Conservation (phyloP, 2,113 vertebrate genomes). For the Scytalopus superciliaris region DNA sequence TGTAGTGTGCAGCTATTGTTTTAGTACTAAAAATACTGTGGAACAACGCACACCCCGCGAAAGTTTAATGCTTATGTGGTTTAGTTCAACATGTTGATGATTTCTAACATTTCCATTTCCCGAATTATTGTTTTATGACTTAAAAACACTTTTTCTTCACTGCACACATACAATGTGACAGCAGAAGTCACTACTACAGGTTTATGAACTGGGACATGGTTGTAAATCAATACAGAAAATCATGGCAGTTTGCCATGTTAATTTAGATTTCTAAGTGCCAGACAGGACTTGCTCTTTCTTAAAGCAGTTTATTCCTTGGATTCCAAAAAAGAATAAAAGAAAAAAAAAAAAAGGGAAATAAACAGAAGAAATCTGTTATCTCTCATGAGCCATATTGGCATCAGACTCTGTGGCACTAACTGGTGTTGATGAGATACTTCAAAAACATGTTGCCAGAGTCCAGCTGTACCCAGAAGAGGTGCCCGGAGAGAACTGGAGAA, state of each 20-base stretch:
- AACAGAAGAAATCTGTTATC: not conserved
- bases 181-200: not conserved
- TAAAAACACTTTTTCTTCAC: not conserved
- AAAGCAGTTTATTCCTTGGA: not conserved
- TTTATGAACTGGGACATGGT: not conserved
- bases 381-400: not conserved
- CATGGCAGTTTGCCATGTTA: not conserved
- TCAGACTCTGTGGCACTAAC: not conserved
- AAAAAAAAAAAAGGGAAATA: rapidly evolving
- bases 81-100: not conserved
- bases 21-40: not conserved
- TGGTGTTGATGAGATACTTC: not conserved
- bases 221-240: constrained; percentile 17
- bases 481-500: not conserved
- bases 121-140: not conserved
- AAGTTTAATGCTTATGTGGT: not conserved
- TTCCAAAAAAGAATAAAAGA: not conserved
- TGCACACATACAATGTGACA: not conserved
- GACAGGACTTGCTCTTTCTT: not conserved
- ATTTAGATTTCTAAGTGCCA: constrained; percentile 30
- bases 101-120: not conserved
- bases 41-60: not conserved
- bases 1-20: not conserved
- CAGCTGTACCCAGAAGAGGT: not conserved
- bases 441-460: not conserved